Evolutionary conservation across 2,797 vertebrate genomes (phyloP).

Genomic region (Gambelia wislizenii): DNA sequence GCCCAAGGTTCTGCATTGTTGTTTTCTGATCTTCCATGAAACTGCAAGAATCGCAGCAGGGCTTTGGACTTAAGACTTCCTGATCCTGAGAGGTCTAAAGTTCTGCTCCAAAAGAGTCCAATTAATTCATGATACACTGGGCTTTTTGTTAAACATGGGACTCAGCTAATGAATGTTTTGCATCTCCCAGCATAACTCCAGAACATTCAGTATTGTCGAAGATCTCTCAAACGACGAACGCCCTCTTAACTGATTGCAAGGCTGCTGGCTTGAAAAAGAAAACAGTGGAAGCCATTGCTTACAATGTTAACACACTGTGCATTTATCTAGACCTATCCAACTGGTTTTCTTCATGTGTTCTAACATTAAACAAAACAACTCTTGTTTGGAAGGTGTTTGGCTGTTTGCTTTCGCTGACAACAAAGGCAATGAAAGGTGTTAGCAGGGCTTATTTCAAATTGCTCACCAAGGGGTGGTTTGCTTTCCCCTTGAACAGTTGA

Average conservation of each 20-base stretch:
- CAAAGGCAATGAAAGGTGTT: conserved; percentile 25
- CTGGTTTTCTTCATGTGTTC: conserved; percentile 57
- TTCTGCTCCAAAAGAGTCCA: neutral
- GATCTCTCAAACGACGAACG: neutral
- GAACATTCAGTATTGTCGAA: neutral
- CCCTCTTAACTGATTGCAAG: neutral
- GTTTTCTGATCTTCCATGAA: neutral
- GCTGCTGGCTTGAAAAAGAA: neutral
- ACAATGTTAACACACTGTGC: neutral
- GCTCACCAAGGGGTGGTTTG: neutral
- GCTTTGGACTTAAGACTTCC: too few species aligned
- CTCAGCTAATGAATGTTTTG: neutral
- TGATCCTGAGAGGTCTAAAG: neutral
- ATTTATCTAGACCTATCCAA: conserved; percentile 41
- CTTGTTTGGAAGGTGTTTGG: conserved; percentile 51
- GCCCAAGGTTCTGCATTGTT: neutral
- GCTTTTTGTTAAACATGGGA: neutral
- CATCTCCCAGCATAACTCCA: neutral
- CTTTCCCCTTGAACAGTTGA: neutral
- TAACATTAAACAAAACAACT: conserved; percentile 43
- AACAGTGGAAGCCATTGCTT: neutral
- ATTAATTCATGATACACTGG: neutral
- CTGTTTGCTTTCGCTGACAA: conserved; percentile 60
- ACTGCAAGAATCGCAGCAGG: neutral
- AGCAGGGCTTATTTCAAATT: neutral